Evolutionary conservation across 2,797 vertebrate genomes (phyloP).

Genomic region (Molossus alvarezi): DNA sequence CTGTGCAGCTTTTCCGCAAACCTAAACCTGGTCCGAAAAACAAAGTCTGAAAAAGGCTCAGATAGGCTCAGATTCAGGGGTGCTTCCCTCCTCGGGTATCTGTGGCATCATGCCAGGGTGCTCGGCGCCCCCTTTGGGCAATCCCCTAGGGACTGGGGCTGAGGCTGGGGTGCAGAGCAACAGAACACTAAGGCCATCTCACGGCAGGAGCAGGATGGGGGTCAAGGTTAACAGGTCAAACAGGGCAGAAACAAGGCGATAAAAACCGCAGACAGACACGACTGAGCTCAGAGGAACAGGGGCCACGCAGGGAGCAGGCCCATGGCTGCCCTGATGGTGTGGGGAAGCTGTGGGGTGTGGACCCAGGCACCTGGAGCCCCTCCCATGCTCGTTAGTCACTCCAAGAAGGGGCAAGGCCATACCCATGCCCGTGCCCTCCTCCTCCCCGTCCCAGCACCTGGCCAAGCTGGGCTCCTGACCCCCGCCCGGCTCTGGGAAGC

Average conservation of each 20-base stretch:
- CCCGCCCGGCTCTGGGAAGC: fast-evolving
- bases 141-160: fast-evolving
- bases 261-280: no score
- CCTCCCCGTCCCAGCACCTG: no score
- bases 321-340: no score
- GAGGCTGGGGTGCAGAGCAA: not conserved
- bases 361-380: not conserved
- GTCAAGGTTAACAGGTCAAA: not conserved
- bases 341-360: no score
- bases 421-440: not conserved
- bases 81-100: not conserved
- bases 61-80: not conserved
- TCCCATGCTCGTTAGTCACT: not conserved
- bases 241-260: not conserved
- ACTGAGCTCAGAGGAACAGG: not conserved
- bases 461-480: not conserved
- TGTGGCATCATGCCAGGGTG: fast-evolving
- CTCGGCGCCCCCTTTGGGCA: fast-evolving
- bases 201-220: not conserved
- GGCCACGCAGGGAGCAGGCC: fast-evolving
- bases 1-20: not conserved
- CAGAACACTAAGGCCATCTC: not conserved
- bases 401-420: not conserved
- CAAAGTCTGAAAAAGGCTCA: not conserved
- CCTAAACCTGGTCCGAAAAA: not conserved